Evolutionary conservation across 2,888 invertebrate genomes (phyloP).

Genomic region (Trypoxylon attenuatum): DNA sequence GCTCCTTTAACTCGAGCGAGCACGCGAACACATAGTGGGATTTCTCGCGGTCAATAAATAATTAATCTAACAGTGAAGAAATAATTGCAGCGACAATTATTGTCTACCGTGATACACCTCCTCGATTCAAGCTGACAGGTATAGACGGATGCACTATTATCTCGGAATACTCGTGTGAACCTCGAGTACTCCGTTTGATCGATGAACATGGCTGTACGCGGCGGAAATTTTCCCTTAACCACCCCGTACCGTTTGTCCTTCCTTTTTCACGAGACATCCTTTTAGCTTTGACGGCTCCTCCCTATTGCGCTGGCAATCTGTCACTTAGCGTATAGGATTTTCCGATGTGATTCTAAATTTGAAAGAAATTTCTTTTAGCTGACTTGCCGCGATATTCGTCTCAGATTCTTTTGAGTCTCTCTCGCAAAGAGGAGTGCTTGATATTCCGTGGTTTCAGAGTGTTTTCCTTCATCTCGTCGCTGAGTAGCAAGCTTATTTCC

Average conservation of each 20-base stretch:
- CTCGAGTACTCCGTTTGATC: constrained; percentile 12
- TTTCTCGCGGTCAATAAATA: constrained; percentile 27
- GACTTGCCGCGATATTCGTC: no score
- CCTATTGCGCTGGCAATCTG: no score
- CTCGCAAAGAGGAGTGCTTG: no score
- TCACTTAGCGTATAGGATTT: no score
- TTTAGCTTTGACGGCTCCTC: not conserved
- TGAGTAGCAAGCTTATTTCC: no score
- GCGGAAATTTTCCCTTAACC: not conserved
- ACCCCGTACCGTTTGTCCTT: not conserved
- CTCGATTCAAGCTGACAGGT: constrained; percentile 15
- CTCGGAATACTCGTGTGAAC: no score
- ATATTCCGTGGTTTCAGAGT: no score
- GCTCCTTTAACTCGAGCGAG: not conserved
- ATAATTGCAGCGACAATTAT: constrained; percentile 49
- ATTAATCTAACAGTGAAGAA: constrained; percentile 38
- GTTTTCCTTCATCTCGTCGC: no score
- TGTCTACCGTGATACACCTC: constrained; percentile 30
- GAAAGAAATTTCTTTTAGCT: no score
- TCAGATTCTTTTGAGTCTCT: no score
- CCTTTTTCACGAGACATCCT: not conserved
- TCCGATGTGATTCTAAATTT: no score
- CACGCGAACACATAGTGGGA: constrained; percentile 33
- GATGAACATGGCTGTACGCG: not conserved
- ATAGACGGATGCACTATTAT: constrained; percentile 7